Percentiles rank a stretch among this genome's conserved stretches.
Conservation (phyloP, 2,113 vertebrate species). For the Delphinus delphis region DNA sequence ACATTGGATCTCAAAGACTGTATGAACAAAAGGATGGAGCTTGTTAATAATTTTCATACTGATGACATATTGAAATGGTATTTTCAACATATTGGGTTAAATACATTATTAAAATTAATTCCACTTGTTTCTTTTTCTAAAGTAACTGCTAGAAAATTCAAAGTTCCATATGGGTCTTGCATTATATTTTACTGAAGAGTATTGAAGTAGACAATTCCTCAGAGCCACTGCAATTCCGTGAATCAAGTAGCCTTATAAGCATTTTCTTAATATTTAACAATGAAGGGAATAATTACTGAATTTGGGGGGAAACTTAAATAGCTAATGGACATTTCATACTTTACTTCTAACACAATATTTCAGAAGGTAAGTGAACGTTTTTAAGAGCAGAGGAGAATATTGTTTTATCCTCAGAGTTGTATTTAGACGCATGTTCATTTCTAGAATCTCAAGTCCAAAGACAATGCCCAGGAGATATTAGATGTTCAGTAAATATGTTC, state of each 20-base stretch:
- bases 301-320: background rate
- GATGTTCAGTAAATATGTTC: background rate
- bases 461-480: background rate
- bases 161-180: background rate
- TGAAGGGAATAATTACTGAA: conserved; percentile 1
- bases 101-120: background rate
- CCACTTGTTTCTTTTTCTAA: background rate
- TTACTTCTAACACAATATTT: background rate
- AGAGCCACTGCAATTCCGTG: background rate
- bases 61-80: background rate
- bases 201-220: background rate
- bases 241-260: background rate
- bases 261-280: background rate
- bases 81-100: background rate
- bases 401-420: background rate
- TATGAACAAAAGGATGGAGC: background rate
- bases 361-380: background rate
- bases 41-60: background rate
- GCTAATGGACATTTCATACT: background rate
- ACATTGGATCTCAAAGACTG: conserved; percentile 9
- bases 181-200: background rate
- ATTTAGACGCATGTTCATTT: background rate
- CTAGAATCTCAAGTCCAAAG: background rate
- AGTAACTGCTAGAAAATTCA: conserved; percentile 3
- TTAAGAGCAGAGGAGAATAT: background rate